Conservation (phyloP, 2,888 invertebrate genomes). For the Xestia sexstrigata region DNA sequence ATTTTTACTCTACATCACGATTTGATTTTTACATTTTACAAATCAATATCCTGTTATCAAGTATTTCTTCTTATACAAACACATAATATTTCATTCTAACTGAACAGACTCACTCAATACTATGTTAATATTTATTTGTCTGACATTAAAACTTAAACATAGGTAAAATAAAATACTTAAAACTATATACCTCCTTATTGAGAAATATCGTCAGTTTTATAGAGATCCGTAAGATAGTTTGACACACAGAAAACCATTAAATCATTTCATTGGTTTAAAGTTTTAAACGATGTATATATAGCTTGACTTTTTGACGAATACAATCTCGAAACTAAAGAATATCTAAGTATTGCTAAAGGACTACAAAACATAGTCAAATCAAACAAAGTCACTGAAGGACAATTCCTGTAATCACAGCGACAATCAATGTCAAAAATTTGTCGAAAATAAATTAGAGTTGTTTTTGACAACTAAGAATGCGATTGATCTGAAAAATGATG, state of each 20-base stretch:
- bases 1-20: background rate
- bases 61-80: background rate
- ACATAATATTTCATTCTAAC: background rate
- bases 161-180: background rate
- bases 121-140: constrained; percentile 4
- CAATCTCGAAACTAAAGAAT: background rate
- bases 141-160: background rate
- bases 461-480: background rate
- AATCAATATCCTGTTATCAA: background rate
- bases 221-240: constrained; percentile 8
- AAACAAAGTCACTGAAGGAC: background rate
- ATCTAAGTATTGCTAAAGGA: background rate
- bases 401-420: background rate
- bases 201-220: background rate
- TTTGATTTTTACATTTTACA: background rate
- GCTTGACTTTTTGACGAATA: background rate
- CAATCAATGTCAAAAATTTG: background rate
- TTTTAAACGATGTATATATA: background rate
- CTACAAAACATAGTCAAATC: background rate
- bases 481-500: background rate
- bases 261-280: background rate
- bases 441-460: background rate
- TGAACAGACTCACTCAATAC: background rate
- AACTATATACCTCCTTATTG: background rate
- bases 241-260: background rate